Conservation (phyloP, 1,140 invertebrate genomes). For the Monochamus saltuarius region DNA sequence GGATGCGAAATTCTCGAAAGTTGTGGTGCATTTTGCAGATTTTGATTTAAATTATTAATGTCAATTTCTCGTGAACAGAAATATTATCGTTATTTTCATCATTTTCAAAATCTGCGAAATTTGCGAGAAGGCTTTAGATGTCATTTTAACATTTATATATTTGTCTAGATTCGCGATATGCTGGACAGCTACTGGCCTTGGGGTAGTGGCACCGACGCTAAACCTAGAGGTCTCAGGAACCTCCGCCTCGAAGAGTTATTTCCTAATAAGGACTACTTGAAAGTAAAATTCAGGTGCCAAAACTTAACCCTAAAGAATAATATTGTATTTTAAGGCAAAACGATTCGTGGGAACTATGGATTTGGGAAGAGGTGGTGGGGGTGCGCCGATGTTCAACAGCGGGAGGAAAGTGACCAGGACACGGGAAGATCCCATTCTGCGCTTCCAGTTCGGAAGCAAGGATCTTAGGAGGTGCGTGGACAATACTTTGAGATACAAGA, state of each 20-base stretch:
- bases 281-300: slow-evolving; percentile 27
- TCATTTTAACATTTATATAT: too few species aligned
- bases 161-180: slow-evolving; percentile 54
- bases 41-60: too few species aligned
- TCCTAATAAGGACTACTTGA: slow-evolving; percentile 48
- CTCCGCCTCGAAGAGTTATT: slow-evolving; percentile 54
- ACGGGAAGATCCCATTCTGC: slow-evolving; percentile 56
- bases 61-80: too few species aligned
- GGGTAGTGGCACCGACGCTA: slow-evolving; percentile 51
- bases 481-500: slow-evolving; percentile 57
- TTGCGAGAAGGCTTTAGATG: too few species aligned
- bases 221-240: slow-evolving; percentile 53
- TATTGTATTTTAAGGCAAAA: slow-evolving; percentile 37
- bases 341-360: slow-evolving; percentile 38
- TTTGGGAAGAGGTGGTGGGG: slow-evolving; percentile 44
- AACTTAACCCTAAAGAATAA: slow-evolving; percentile 8
- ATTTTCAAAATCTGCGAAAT: too few species aligned
- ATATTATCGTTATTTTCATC: too few species aligned
- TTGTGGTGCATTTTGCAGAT: too few species aligned
- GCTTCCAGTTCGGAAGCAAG: slow-evolving; percentile 53
- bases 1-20: too few species aligned
- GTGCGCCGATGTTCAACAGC: slow-evolving; percentile 45
- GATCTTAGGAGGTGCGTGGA: slow-evolving; percentile 54
- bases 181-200: slow-evolving; percentile 55
- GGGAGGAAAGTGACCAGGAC: slow-evolving; percentile 53